Conservation (phyloP, 2,888 invertebrate genomes). For the Phasia obesa region DNA sequence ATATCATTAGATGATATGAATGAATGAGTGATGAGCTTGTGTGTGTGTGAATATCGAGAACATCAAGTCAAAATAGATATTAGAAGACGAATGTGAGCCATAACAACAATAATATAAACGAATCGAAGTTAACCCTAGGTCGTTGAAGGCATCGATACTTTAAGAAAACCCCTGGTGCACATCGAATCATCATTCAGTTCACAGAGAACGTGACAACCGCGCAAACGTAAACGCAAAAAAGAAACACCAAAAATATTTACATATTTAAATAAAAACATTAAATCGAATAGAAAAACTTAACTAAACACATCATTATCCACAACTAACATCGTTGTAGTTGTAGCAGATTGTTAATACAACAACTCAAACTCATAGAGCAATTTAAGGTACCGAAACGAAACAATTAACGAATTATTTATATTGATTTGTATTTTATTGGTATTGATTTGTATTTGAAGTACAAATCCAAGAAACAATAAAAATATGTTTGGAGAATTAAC, state of each 20-base stretch:
- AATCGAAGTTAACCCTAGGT: constrained; percentile 52
- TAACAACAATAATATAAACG: constrained; percentile 34
- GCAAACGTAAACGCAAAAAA: constrained; percentile 47
- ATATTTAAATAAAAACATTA: constrained; percentile 31
- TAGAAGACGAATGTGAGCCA: constrained; percentile 5
- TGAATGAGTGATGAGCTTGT: neutral
- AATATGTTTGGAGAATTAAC: constrained; percentile 5
- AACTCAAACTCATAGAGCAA: neutral
- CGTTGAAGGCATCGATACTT: constrained; percentile 62
- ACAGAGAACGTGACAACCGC: constrained; percentile 65
- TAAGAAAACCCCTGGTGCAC: constrained; percentile 67
- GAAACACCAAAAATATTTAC: neutral
- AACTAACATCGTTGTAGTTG: constrained; percentile 6
- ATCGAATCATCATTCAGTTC: constrained; percentile 61
- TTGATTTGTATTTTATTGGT: no score
- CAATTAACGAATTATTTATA: neutral
- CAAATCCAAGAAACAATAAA: constrained; percentile 17
- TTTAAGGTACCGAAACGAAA: constrained; percentile 37
- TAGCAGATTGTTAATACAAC: constrained; percentile 17
- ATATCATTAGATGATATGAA: no score
- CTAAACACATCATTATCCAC: neutral
- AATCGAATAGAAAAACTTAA: constrained; percentile 11
- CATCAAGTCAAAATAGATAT: constrained; percentile 37
- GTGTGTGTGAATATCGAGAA: constrained; percentile 29
- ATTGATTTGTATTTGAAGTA: neutral